Evolutionary conservation across 92 coral and sea anemone species (phyloP).

Genomic region (Palythoa caribaeorum): DNA sequence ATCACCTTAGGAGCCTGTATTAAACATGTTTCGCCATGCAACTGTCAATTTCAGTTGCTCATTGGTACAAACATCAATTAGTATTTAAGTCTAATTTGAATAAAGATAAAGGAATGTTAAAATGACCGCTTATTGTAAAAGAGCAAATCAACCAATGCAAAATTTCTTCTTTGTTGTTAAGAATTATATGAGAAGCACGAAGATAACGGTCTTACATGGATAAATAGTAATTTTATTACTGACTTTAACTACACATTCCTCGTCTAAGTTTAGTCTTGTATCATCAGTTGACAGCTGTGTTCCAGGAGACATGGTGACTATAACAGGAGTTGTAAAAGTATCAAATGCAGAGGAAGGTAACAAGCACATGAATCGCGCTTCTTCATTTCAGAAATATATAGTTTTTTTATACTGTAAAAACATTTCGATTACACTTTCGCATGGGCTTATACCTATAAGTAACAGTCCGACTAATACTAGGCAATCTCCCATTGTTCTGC

Average conservation of each 20-base stretch:
- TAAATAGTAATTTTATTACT: not conserved
- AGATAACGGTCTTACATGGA: not conserved
- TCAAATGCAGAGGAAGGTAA: constrained; percentile 89
- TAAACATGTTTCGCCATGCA: too few species aligned
- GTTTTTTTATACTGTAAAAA: not conserved
- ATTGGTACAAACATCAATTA: too few species aligned
- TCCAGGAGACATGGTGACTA: constrained; percentile 96
- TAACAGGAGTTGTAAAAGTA: constrained; percentile 92
- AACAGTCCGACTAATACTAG: too few species aligned
- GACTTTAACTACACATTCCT: too few species aligned
- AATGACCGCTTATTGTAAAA: too few species aligned
- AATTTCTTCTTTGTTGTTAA: too few species aligned
- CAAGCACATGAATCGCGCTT: not conserved
- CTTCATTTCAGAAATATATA: not conserved
- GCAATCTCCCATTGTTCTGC: too few species aligned
- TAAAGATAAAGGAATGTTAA: too few species aligned
- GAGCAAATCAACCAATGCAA: too few species aligned
- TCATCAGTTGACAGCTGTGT: constrained; percentile 94
- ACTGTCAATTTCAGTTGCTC: too few species aligned
- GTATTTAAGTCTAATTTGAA: not conserved
- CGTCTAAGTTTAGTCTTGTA: not conserved
- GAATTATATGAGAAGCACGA: too few species aligned
- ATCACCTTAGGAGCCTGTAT: too few species aligned
- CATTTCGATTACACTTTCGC: not conserved
- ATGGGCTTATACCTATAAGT: not conserved